Conservation (phyloP, 2,888 invertebrate species). For the Magallana nippona region DNA sequence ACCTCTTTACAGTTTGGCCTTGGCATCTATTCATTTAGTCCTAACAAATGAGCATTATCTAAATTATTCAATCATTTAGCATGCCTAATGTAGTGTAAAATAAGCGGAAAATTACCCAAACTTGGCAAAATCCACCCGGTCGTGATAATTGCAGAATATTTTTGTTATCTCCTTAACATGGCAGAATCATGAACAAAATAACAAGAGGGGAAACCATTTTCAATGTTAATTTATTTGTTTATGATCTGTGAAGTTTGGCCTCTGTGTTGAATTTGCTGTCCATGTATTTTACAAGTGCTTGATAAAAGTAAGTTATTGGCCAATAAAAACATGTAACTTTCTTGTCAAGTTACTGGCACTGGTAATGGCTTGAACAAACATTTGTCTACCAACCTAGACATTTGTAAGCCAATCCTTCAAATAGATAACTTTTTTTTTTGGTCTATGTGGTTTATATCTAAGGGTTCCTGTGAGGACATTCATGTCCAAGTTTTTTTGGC, state of each 20-base stretch:
- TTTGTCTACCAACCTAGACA: slow-evolving; percentile 26
- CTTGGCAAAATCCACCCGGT: not conserved
- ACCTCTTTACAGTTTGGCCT: not conserved
- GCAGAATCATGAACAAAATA: not conserved
- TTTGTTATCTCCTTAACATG: not conserved
- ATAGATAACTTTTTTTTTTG: not conserved
- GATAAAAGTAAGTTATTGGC: slow-evolving; percentile 28
- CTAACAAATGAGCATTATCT: slow-evolving; percentile 17
- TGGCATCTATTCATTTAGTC: not conserved
- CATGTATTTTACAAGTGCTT: slow-evolving; percentile 35
- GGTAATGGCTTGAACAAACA: slow-evolving; percentile 15
- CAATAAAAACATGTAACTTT: slow-evolving; percentile 23
- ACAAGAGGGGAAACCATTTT: not conserved
- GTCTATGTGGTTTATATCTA: not conserved
- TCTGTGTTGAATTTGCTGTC: slow-evolving; percentile 17
- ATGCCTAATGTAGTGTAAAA: slow-evolving; percentile 23
- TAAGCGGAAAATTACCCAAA: slow-evolving; percentile 20
- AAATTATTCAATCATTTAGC: slow-evolving; percentile 31
- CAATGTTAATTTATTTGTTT: slow-evolving; percentile 21
- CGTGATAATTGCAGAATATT: not conserved
- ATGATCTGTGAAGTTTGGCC: slow-evolving; percentile 31
- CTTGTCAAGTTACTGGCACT: slow-evolving; percentile 10
- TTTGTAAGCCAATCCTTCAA: not conserved
- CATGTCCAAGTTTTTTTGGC: not conserved
- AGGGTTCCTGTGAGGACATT: slow-evolving; percentile 6